Percentiles rank a stretch among this genome's conserved stretches.
These are phyloP conservation scores for Gnathonemus longibarbis DNA, from an alignment of 2,113 vertebrate species.

Conservation along the genomic window DNA sequence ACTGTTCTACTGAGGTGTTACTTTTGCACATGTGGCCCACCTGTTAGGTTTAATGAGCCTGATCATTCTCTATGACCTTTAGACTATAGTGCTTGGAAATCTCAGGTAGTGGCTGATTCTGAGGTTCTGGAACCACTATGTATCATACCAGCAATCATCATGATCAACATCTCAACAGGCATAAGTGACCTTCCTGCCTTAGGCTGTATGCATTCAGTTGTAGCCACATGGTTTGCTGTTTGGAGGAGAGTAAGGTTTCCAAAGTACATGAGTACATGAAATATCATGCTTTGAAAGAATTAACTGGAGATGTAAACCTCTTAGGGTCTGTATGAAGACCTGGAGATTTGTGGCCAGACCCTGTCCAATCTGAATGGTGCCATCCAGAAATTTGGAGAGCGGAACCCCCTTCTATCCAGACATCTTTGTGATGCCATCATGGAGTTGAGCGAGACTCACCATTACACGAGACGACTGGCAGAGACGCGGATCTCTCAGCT, in stretches of 20 bases:
- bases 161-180: neutral
- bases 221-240: neutral
- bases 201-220: neutral
- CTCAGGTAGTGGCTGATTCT: neutral
- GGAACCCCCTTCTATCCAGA: conserved; percentile 68
- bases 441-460: conserved; percentile 75
- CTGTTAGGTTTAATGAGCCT: neutral
- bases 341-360: conserved; percentile 71
- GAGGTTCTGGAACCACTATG: neutral
- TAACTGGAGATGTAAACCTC: neutral
- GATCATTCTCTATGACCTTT: neutral
- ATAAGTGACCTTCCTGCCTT: neutral
- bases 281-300: neutral
- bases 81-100: neutral
- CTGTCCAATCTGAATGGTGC: conserved; percentile 73
- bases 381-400: conserved; percentile 76
- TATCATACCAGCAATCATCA: neutral
- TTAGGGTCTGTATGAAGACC: conserved; percentile 72
- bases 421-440: conserved; percentile 71
- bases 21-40: neutral
- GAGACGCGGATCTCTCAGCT: conserved; percentile 74
- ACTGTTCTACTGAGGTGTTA: neutral
- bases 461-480: conserved; percentile 70
- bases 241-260: neutral
- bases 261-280: neutral